Evolutionary conservation across 2,888 invertebrate genomes (phyloP).

Genomic region (Acanthoscelides obtectus): DNA sequence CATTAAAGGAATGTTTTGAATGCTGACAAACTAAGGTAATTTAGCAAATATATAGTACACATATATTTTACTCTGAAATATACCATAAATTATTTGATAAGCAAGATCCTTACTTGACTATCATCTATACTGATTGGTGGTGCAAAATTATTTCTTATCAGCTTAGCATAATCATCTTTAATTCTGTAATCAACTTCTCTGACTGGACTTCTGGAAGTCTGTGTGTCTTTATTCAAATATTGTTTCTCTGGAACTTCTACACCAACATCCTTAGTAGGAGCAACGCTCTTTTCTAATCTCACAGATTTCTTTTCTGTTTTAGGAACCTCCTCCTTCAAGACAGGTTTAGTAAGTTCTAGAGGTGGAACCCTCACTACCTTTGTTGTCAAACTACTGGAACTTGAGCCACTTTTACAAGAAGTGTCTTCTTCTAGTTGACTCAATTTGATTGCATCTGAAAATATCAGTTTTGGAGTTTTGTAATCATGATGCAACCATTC

Average conservation of each 20-base stretch:
- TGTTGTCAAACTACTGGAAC: neutral
- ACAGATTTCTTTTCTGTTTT: neutral
- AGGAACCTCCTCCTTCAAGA: neutral
- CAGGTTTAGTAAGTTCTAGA: neutral
- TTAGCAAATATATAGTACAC: too few species aligned
- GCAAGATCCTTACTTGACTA: neutral
- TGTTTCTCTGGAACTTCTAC: neutral
- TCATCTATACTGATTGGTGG: neutral
- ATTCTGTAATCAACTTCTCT: neutral
- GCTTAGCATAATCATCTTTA: neutral
- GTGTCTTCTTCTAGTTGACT: slow-evolving; percentile 24
- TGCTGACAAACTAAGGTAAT: too few species aligned
- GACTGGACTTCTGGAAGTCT: neutral
- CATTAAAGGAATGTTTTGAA: too few species aligned
- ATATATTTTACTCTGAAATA: too few species aligned
- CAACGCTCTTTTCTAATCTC: neutral
- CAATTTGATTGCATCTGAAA: slow-evolving; percentile 33
- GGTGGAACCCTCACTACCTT: neutral
- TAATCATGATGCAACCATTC: too few species aligned
- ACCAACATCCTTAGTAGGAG: neutral
- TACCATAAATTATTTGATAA: too few species aligned
- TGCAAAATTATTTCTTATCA: neutral
- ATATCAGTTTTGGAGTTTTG: neutral
- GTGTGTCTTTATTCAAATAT: neutral
- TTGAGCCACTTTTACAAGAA: neutral